Conservation (phyloP, 2,888 invertebrate genomes). For the Drosophila tripunctata region DNA sequence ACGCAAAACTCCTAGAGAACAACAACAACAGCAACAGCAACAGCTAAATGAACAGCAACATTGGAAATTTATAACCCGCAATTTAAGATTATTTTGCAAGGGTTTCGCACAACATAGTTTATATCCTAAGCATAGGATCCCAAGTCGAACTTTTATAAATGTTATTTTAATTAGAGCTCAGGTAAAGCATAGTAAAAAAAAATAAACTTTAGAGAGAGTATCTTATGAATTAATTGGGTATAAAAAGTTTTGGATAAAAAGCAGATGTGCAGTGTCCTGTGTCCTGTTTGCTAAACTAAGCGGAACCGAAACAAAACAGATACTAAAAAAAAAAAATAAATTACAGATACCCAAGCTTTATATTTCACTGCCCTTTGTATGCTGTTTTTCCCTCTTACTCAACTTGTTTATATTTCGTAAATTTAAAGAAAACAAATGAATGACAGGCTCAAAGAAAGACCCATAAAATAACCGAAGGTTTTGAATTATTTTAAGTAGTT, state of each 20-base stretch:
- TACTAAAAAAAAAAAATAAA: not conserved
- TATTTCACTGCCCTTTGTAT: conserved; percentile 7
- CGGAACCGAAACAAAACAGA: conserved; percentile 9
- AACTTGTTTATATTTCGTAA: conserved; percentile 51
- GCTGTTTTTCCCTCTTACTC: not conserved
- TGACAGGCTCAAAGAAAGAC: conserved; percentile 11
- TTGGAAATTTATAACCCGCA: conserved; percentile 3
- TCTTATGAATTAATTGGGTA: conserved; percentile 58
- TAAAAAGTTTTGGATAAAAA: conserved; percentile 45
- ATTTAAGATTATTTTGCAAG: conserved; percentile 14
- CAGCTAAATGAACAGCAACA: conserved; percentile 4
- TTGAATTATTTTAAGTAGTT: conserved; percentile 48
- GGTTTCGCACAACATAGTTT: conserved; percentile 20
- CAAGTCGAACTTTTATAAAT: conserved; percentile 35
- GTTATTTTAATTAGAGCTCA: conserved; percentile 66
- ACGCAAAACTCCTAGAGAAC: conserved; percentile 21
- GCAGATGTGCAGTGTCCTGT: conserved; percentile 28
- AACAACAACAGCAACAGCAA: not conserved
- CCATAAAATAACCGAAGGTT: conserved; percentile 38
- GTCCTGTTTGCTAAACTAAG: conserved; percentile 11
- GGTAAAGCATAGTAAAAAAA: conserved; percentile 4
- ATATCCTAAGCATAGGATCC: conserved; percentile 6
- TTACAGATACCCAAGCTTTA: conserved; percentile 1
- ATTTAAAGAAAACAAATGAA: conserved; percentile 69
- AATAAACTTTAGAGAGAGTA: conserved; percentile 3